Evolutionary conservation across 2,888 invertebrate genomes (phyloP), one percentile per base, ranked within the genome.

Genomic region (Apotomis turbidana): DNA sequence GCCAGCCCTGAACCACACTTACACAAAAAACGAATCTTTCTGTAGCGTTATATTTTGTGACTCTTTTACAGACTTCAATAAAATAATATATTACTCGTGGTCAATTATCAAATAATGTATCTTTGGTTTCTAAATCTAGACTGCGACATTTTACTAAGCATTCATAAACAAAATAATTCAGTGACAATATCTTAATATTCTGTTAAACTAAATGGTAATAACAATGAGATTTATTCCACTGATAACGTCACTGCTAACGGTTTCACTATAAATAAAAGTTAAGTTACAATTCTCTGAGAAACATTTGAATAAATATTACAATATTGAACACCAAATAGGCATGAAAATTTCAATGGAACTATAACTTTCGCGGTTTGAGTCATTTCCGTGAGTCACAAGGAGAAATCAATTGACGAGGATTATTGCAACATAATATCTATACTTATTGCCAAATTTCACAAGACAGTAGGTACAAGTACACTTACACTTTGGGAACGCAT

Each of bases 301-400:
- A 46, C 68, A 72, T 62, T 58, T 72, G 68, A 15, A 52, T 38
- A 68, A 71, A 71, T 63, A 72, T 59, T 10, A 9, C 62, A 68
- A 15, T 51, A 52, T 58, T 38, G 52, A 46, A 54, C 52, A 38
- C 13, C n/a, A 15, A 49, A 58, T 68, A 46, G 41, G 44, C 36
- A 27, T n/a, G 55, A 41, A 67, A 62, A 68, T 68, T 59, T 68
- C 58, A 13, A 49, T 61, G 27, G 68, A 72, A 68, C 57, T 63
- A 63, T 67, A 67, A 68, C 72, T 72, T 72, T 68, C 68, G 63
- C 68, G 13, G 13, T 72, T 68, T 63, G 68, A 68, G 58, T 72
- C 68, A 72, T 58, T 59, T 63, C 58, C 9, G 52, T 68, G 72
- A 68, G 58, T 72, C 72, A 72, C 36, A 52, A 52, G 36, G 51